These are phyloP conservation scores for Electrona antarctica DNA, from an alignment of 2,113 vertebrate species.

Conservation along the genomic window DNA sequence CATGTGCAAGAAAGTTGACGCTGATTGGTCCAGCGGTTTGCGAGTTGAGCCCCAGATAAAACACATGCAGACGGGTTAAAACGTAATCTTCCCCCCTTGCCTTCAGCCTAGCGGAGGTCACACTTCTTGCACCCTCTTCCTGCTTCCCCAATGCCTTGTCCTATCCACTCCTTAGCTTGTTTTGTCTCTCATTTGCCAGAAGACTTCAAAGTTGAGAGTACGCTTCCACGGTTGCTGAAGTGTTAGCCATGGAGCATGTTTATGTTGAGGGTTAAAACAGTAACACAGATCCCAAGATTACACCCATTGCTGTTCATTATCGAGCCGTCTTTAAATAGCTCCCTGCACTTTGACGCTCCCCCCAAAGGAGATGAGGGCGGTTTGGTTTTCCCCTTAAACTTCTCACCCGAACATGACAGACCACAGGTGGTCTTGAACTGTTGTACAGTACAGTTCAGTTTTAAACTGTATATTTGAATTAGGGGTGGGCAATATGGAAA, in stretches of 20 bases:
- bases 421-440: slow-evolving; percentile 31
- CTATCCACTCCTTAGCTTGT: too few species aligned
- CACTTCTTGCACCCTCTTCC: too few species aligned
- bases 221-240: slow-evolving; percentile 17
- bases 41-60: too few species aligned
- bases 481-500: too few species aligned
- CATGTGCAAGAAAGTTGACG: too few species aligned
- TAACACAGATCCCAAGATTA: slow-evolving; percentile 40
- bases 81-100: too few species aligned
- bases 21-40: too few species aligned
- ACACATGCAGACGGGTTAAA: too few species aligned
- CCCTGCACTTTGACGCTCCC: slow-evolving; percentile 26
- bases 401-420: slow-evolving; percentile 52
- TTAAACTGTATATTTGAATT: too few species aligned
- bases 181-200: background rate
- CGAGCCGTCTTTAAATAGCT: slow-evolving; percentile 67
- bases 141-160: too few species aligned
- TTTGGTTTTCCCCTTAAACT: slow-evolving; percentile 60
- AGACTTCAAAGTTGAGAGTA: slow-evolving; percentile 4
- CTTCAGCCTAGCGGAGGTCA: too few species aligned
- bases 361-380: slow-evolving; percentile 40
- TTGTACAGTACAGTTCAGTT: background rate
- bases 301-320: slow-evolving; percentile 60
- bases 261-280: slow-evolving; percentile 31
- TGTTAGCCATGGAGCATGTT: slow-evolving; percentile 15